Conservation (phyloP, 2,797 vertebrate species). For the Semaprochilodus insignis region DNA sequence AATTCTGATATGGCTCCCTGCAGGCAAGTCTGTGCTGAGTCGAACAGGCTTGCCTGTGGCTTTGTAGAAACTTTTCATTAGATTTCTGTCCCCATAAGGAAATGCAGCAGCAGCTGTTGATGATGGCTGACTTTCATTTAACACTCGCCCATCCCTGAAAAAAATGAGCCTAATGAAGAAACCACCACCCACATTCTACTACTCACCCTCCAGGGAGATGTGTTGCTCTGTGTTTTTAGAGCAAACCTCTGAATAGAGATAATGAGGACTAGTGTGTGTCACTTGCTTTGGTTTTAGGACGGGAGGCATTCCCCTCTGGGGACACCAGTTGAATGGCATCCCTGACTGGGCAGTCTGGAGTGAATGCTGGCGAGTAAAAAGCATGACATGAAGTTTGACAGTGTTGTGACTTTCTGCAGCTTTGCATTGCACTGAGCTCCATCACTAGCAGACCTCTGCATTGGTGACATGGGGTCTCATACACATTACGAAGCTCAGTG, state of each 20-base stretch:
- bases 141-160: neutral
- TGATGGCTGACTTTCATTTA: slow-evolving; percentile 39
- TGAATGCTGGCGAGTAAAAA: slow-evolving; percentile 3
- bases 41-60: slow-evolving; percentile 12
- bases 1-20: slow-evolving; percentile 15
- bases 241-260: slow-evolving; percentile 11
- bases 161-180: neutral
- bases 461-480: slow-evolving; percentile 18
- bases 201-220: neutral
- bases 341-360: slow-evolving; percentile 27
- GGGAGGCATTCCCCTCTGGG: slow-evolving; percentile 58
- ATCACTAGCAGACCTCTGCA: slow-evolving; percentile 13
- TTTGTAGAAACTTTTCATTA: slow-evolving; percentile 21
- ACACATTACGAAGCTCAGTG: slow-evolving; percentile 1
- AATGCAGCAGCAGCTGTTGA: neutral
- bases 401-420: slow-evolving; percentile 43
- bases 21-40: slow-evolving; percentile 6
- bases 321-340: neutral
- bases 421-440: slow-evolving; percentile 32
- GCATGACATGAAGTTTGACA: slow-evolving; percentile 43
- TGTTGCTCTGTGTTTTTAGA: neutral
- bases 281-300: slow-evolving; percentile 46
- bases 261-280: slow-evolving; percentile 47
- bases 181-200: neutral
- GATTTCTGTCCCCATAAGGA: slow-evolving; percentile 25